Evolutionary conservation across 2,113 vertebrate genomes (phyloP), one percentile per base, ranked within the genome.

Genomic region (Bombycilla garrulus): DNA sequence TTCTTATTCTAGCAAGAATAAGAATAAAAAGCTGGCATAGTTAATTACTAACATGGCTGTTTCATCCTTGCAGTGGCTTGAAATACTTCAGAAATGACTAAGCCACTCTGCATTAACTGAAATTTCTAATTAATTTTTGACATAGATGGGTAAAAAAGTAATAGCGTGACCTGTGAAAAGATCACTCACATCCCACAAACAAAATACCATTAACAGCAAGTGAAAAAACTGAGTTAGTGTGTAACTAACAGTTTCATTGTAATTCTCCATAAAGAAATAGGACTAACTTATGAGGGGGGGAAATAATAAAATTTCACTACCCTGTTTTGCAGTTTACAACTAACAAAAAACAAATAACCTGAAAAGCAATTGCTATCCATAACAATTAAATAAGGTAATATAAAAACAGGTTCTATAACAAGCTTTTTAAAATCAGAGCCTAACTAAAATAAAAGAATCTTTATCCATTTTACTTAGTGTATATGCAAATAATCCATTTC

Each of bases 51-150:
- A 94, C 29, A 5, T 48, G 87, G 67, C 90, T 94, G 64, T 88
- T 71, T 96, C 94, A 95, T 92, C 83, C 45, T 76, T 81, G 56
- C 69, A 93, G 53, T 7, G 24, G 72, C 48, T 90, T 54, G 26
- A 81, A 94, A 88, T 91, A 70, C 25, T 83, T 92, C 72, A 13
- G 85, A 74, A 88, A 84, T 95, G 4, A 96, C 82, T 88, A 88
- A 93, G 90, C 44, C 45, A 38, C 10, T 72, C 22, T 70, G 47
- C 57, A 84, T 71, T 88, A 74, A 86, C 53, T 89, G 60, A 95
- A 96, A 93, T 92, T 90, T 81, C 76, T 92, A 78, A 97, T 93
- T 96, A 88, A 81, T 95, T 94, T 80, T 85, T 91, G 53, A 86
- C 11, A 19, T 76, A 87, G 20, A 24, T 54, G 28, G 66, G 77